These are phyloP conservation scores for Ceuthmochares aereus DNA, from an alignment of 2,113 vertebrate genomes.

Conservation along the genomic window DNA sequence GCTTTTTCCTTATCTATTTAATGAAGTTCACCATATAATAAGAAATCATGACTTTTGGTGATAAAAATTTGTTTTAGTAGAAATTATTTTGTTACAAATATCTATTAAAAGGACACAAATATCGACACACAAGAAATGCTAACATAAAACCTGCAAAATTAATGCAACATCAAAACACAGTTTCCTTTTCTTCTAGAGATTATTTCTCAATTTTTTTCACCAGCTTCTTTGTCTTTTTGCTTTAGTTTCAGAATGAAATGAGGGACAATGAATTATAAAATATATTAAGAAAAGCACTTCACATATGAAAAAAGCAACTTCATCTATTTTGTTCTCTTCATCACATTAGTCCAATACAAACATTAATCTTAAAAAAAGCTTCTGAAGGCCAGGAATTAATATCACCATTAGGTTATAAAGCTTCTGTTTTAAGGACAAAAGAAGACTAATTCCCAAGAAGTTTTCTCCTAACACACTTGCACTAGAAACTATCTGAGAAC, in stretches of 20 bases:
- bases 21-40: neutral
- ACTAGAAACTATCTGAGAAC: neutral
- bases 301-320: rapidly evolving
- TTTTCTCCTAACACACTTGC: neutral
- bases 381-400: neutral
- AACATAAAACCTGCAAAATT: neutral
- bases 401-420: neutral
- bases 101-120: neutral
- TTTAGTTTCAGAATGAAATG: neutral
- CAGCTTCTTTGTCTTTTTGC: neutral
- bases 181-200: neutral
- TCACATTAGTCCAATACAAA: neutral
- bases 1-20: neutral
- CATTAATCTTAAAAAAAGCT: neutral
- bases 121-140: neutral
- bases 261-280: neutral
- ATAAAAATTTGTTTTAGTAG: neutral
- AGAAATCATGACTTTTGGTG: neutral
- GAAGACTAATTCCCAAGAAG: neutral
- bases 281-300: rapidly evolving
- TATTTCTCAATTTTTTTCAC: neutral
- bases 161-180: neutral
- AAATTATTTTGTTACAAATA: neutral
- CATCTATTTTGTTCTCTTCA: neutral
- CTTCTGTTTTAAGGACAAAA: neutral